Conservation (phyloP, 2,113 vertebrate genomes). For the Sphyrna mokarran region DNA sequence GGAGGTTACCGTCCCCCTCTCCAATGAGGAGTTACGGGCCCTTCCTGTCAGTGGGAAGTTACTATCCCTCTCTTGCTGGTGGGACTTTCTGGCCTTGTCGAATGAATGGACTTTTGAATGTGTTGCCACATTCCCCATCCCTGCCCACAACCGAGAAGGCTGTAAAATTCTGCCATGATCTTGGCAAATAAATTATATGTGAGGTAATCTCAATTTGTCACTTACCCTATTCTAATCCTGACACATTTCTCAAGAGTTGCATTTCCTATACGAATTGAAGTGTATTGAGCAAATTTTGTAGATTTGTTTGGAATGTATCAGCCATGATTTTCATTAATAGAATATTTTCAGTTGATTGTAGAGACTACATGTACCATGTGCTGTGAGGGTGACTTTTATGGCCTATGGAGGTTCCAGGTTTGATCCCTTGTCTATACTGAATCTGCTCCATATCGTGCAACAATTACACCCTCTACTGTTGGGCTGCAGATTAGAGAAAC, state of each 20-base stretch:
- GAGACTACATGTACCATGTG: neutral
- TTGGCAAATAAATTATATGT: neutral
- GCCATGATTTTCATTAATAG: neutral
- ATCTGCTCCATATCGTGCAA: neutral
- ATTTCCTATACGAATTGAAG: too few species aligned
- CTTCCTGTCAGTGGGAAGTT: too few species aligned
- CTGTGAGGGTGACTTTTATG: neutral
- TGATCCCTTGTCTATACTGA: neutral
- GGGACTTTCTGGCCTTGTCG: too few species aligned
- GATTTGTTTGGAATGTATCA: neutral
- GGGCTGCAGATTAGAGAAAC: neutral
- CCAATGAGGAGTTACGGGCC: too few species aligned
- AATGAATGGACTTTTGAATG: too few species aligned
- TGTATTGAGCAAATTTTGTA: neutral
- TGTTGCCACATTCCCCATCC: too few species aligned
- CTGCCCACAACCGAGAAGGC: too few species aligned
- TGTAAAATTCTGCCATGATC: too few species aligned
- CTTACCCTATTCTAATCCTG: neutral
- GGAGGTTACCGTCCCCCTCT: too few species aligned
- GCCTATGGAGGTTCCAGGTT: neutral
- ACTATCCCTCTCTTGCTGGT: too few species aligned
- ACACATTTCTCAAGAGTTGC: neutral
- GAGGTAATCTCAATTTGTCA: neutral
- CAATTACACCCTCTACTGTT: neutral
- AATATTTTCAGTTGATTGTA: neutral